A percentile compares a stretch with the other conserved stretches of the same genome.
Evolutionary conservation across 2,888 invertebrate genomes (phyloP).

Genomic region (Drosophila austrosaltans): DNA sequence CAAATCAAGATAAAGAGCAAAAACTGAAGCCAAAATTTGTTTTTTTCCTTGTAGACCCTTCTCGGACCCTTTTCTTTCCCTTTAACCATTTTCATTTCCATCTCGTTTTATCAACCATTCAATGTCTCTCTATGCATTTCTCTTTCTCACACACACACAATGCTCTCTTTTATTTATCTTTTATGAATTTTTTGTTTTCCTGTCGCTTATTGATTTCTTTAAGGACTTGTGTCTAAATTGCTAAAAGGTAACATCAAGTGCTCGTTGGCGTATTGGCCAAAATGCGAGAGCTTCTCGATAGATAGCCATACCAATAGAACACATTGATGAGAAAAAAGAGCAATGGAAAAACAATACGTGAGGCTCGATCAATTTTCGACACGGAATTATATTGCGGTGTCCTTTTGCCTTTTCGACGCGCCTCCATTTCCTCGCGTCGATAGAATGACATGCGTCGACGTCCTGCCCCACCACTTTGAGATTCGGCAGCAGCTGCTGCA

Average conservation of each 20-base stretch:
- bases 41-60: neutral
- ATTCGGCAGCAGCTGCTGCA: constrained; percentile 29
- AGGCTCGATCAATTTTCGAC: constrained; percentile 90
- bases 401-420: constrained; percentile 81
- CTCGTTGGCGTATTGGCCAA: constrained; percentile 75
- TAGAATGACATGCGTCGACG: constrained; percentile 81
- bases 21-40: constrained; percentile 56
- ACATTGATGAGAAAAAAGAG: constrained; percentile 90
- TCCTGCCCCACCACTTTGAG: constrained; percentile 1
- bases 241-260: constrained; percentile 84
- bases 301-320: constrained; percentile 91
- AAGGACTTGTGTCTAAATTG: constrained; percentile 82
- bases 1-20: constrained; percentile 72
- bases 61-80: no score
- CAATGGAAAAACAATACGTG: constrained; percentile 90
- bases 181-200: constrained; percentile 22
- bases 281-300: constrained; percentile 85
- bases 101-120: no score
- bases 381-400: constrained; percentile 90
- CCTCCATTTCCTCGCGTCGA: constrained; percentile 81
- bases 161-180: constrained; percentile 32
- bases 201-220: constrained; percentile 71
- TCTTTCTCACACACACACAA: neutral
- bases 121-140: constrained; percentile 10
- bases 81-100: no score